phyloP scores from a whole-genome alignment of 2,113 vertebrate genomes.

The Paramisgurnus dabryanus region DNA sequence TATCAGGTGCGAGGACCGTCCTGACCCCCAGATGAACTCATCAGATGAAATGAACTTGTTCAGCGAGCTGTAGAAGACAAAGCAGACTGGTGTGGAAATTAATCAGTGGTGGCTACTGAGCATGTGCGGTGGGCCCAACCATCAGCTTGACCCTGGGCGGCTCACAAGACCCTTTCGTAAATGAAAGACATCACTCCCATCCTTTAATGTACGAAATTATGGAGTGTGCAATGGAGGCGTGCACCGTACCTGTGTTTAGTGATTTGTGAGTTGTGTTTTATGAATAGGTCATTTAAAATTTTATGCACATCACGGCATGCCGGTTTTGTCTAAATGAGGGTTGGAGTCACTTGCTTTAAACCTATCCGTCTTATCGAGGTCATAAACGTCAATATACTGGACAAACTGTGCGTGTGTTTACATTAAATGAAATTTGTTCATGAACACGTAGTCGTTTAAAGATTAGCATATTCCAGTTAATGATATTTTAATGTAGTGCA shows the following conservation, averaged over 20 bases:
- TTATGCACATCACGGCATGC: constrained; percentile 9
- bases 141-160: constrained; percentile 84
- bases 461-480: background rate
- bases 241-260: constrained; percentile 81
- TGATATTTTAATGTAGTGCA: background rate
- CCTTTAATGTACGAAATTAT: constrained; percentile 85
- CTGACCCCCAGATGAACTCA: constrained; percentile 98
- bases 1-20: constrained; percentile 94
- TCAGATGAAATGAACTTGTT: constrained; percentile 99
- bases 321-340: background rate
- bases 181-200: constrained; percentile 85
- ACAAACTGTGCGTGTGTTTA: background rate
- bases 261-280: constrained; percentile 81
- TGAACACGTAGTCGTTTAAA: background rate
- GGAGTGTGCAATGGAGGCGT: constrained; percentile 87
- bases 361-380: constrained; percentile 19
- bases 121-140: constrained; percentile 71
- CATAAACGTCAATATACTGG: constrained; percentile 15
- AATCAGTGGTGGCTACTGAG: constrained; percentile 86
- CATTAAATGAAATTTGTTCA: background rate
- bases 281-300: constrained; percentile 66
- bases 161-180: constrained; percentile 67
- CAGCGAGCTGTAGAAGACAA: constrained; percentile 99
- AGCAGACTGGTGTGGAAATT: constrained; percentile 87
- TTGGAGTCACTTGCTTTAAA: background rate